Evolutionary conservation across 1,140 invertebrate genomes (phyloP).

Genomic region (Sitophilus oryzae): DNA sequence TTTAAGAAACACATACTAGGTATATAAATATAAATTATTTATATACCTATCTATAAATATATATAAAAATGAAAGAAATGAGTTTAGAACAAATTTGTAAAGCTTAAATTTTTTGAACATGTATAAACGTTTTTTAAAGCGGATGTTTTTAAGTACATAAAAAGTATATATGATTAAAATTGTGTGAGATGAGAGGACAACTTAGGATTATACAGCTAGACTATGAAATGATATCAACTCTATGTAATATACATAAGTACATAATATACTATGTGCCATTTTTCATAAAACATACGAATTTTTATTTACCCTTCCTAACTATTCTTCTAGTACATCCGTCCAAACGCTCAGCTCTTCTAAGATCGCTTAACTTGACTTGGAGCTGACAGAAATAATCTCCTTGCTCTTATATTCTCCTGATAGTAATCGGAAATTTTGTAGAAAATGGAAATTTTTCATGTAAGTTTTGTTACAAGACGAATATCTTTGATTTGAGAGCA

Average conservation of each 20-base stretch:
- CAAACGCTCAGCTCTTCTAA: too few relatives aligned
- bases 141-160: constrained; percentile 44
- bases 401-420: too few relatives aligned
- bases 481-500: too few relatives aligned
- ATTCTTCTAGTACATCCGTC: too few relatives aligned
- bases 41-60: too few relatives aligned
- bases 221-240: constrained; percentile 44
- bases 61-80: constrained; percentile 24
- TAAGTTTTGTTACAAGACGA: too few relatives aligned
- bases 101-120: constrained; percentile 36
- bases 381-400: too few relatives aligned
- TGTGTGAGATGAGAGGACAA: constrained; percentile 44
- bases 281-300: too few relatives aligned
- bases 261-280: constrained; percentile 48
- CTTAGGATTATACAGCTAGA: constrained; percentile 45
- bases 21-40: not conserved
- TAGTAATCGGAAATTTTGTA: too few relatives aligned
- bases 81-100: constrained; percentile 38
- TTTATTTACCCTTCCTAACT: too few relatives aligned
- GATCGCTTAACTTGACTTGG: too few relatives aligned
- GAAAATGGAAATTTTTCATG: too few relatives aligned
- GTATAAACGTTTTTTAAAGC: constrained; percentile 43
- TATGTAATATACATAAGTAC: constrained; percentile 48
- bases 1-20: constrained; percentile 20
- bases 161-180: constrained; percentile 44